Evolutionary conservation across 2,888 invertebrate genomes (phyloP).

Genomic region (Leucophora obtusa): DNA sequence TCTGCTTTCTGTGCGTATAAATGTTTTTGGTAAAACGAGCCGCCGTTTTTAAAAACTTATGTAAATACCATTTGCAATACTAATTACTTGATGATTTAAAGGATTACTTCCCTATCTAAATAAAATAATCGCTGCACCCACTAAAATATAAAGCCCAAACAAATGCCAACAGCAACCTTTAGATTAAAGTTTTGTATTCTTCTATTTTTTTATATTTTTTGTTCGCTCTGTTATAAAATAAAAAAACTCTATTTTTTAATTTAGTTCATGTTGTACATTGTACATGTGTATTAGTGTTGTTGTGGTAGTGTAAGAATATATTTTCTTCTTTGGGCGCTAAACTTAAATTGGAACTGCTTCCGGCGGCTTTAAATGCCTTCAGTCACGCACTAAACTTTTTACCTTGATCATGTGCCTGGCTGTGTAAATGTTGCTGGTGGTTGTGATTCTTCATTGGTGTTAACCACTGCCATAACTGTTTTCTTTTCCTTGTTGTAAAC

Average conservation of each 20-base stretch:
- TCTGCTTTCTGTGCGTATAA: too few species aligned
- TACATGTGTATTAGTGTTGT: constrained; percentile 4
- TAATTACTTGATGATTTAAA: too few species aligned
- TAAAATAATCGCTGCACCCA: constrained; percentile 34
- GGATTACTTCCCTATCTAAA: constrained; percentile 22
- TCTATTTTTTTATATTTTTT: constrained; percentile 18
- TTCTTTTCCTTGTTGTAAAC: constrained; percentile 28
- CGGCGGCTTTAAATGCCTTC: constrained; percentile 77
- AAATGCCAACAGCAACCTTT: constrained; percentile 44
- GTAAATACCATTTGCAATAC: too few species aligned
- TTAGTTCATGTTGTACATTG: constrained; percentile 19
- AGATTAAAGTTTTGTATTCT: constrained; percentile 42
- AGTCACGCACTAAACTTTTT: constrained; percentile 76
- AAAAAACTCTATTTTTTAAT: constrained; percentile 11
- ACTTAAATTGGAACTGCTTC: constrained; percentile 78
- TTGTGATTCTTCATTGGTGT: constrained; percentile 25
- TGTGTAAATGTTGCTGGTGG: constrained; percentile 62
- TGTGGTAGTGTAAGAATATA: constrained; percentile 18
- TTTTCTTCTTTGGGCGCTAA: constrained; percentile 67
- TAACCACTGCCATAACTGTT: constrained; percentile 29
- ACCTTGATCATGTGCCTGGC: constrained; percentile 67
- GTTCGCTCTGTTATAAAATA: background rate
- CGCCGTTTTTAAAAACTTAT: too few species aligned
- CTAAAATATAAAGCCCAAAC: constrained; percentile 21
- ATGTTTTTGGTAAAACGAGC: too few species aligned